These are phyloP conservation scores for Philopotamus ludificatus DNA, from an alignment of 1,140 invertebrate genomes.

Conservation along the genomic window DNA sequence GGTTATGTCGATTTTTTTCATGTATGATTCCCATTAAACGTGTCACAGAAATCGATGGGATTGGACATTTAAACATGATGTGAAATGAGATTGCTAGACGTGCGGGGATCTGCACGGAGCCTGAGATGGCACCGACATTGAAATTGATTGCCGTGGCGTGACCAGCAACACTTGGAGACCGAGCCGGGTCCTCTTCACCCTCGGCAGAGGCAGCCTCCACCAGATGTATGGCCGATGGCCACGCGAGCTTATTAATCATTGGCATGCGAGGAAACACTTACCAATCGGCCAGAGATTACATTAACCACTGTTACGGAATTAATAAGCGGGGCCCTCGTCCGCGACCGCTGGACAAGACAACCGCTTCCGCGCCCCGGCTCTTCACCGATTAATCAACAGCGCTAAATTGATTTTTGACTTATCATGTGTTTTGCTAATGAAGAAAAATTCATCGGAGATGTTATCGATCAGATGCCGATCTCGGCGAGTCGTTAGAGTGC, in stretches of 20 bases:
- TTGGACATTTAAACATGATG: too few species aligned
- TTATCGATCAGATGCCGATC: too few species aligned
- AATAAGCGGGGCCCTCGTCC: neutral
- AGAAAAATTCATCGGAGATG: too few species aligned
- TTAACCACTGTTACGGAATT: neutral
- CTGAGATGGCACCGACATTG: neutral
- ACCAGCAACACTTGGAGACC: neutral
- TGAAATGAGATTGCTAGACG: too few species aligned
- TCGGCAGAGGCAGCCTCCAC: neutral
- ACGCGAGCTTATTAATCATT: neutral
- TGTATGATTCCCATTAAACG: too few species aligned
- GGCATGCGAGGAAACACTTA: slow-evolving; percentile 4
- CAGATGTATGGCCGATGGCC: slow-evolving; percentile 2
- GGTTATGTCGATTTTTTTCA: too few species aligned
- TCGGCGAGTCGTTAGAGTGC: too few species aligned
- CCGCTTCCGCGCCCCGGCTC: neutral
- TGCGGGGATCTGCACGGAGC: too few species aligned
- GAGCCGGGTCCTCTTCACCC: neutral
- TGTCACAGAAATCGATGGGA: too few species aligned
- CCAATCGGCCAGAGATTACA: neutral
- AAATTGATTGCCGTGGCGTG: slow-evolving; percentile 10
- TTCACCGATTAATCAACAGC: too few species aligned
- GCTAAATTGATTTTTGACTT: too few species aligned
- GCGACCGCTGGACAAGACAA: neutral
- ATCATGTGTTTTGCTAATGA: too few species aligned